Base-by-base conservation (phyloP, 2,113 vertebrate genomes). In the Podarcis cretensis region DNA sequence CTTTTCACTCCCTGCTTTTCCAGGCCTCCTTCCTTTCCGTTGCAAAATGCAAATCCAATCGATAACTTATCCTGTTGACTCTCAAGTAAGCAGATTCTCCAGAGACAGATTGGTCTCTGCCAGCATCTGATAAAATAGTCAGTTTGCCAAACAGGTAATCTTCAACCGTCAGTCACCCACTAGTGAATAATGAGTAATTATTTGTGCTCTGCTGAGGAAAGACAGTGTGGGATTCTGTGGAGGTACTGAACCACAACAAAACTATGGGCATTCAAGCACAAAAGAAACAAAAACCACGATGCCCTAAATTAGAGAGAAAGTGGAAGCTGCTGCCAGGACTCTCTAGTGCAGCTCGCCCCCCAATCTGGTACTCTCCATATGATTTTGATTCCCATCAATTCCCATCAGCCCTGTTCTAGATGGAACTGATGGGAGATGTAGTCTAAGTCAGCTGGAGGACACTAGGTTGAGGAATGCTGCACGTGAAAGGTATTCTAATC, bases 11-110 rank as follows among this genome's bases (percentile, higher is more conserved):
- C 16, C 37, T 57, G 85, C 75, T 80, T 80, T 23, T 80, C 79
- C 81, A 75, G 10, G 16, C 8, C 78, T 91, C 89, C 77, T 84
- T 77, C 81, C 43, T 37, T 86, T 75, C 88, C 90, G 66, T 78
- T 79, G 84, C 16, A 85, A 91, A 92, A 89, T 30, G 83, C 85
- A 94, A 93, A 92, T 91, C 79, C 74, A 92, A 79, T 79, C 87
- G 80, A 1, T 23, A 91, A 90, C 25, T 94, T 91, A 86, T 87
- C 25, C 91, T 73, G 88, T 37, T 48, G 81, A 68, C 66, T 86
- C 27, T 82, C 86, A 78, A 82, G 76, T 68, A 81, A 91, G 85
- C 2, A 63, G 77, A 84, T 0, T 57, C 90, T 90, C 83, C 63
- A 69, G 59, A 89, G 63, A 37, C n/a, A 85, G n/a, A 91, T 30